phyloP scores from a whole-genome alignment of 2,113 vertebrate species.

The Sorex araneus region DNA sequence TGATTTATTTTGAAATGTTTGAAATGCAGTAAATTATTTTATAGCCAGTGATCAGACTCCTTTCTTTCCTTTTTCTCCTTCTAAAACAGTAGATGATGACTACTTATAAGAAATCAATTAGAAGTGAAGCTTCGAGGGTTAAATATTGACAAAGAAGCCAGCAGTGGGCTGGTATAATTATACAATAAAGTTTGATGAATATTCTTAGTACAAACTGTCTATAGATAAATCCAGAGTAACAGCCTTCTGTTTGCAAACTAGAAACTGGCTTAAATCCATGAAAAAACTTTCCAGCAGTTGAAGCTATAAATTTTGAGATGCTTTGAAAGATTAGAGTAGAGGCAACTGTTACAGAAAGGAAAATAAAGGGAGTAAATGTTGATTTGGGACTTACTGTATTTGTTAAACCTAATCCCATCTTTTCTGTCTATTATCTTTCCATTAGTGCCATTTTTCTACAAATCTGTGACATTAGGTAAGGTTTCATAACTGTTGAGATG shows the following conservation, averaged over 20 bases:
- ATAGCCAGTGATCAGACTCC: not conserved
- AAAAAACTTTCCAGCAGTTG: conserved; percentile 54
- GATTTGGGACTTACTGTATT: conserved; percentile 62
- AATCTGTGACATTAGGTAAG: conserved; percentile 41
- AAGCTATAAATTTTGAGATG: conserved; percentile 52
- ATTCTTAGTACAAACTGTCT: conserved; percentile 38
- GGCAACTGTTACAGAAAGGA: conserved; percentile 73
- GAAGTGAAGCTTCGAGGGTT: conserved; percentile 4
- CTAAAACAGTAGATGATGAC: conserved; percentile 41
- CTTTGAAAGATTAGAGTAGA: conserved; percentile 29
- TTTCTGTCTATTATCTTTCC: conserved; percentile 58
- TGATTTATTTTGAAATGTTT: conserved; percentile 66
- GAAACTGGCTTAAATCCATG: conserved; percentile 48
- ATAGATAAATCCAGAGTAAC: not conserved
- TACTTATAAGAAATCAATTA: not conserved
- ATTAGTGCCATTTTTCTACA: conserved; percentile 24
- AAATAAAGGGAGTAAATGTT: conserved; percentile 49
- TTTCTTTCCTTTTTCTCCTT: conserved; percentile 30
- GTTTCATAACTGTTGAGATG: conserved; percentile 38
- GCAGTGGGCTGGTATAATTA: conserved; percentile 5
- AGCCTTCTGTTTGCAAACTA: conserved; percentile 55
- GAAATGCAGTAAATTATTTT: conserved; percentile 49
- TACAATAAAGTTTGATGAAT: conserved; percentile 25
- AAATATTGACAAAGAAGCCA: conserved; percentile 50
- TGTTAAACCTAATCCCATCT: not conserved